Conservation (phyloP, 1,140 invertebrate species). For the Monomorium pharaonis region DNA sequence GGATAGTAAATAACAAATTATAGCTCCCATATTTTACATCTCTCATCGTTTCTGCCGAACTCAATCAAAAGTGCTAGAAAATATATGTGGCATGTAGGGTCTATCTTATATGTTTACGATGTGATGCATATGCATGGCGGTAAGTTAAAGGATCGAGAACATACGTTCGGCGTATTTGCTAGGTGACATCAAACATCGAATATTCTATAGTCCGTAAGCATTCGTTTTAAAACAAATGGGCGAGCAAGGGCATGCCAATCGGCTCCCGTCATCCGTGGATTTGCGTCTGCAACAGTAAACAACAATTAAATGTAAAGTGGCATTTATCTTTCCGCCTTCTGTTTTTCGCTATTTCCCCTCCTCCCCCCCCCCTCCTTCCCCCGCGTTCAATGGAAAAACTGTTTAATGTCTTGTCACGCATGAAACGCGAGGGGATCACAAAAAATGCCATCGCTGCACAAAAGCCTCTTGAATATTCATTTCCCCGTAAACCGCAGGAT, state of each 20-base stretch:
- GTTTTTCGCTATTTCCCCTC: background rate
- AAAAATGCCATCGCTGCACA: background rate
- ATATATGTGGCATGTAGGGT: no score
- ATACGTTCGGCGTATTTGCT: background rate
- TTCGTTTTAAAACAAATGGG: background rate
- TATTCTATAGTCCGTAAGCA: conserved; percentile 10
- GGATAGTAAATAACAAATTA: no score
- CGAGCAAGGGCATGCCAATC: background rate
- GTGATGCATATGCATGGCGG: background rate
- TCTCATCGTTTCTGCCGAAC: no score
- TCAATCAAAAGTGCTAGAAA: no score
- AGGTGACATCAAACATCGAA: conserved; percentile 32
- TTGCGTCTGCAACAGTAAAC: conserved; percentile 35
- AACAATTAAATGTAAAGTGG: conserved; percentile 12
- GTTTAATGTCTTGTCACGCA: conserved; percentile 24
- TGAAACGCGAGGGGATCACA: background rate
- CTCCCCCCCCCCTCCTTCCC: background rate
- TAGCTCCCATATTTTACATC: no score
- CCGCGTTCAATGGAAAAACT: background rate
- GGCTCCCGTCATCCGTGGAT: background rate
- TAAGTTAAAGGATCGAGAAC: background rate
- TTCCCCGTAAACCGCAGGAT: background rate
- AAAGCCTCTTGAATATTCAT: background rate
- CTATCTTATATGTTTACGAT: no score
- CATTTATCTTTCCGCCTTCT: background rate